Conservation (phyloP, 1,140 invertebrate species). For the Cotesia typhae region DNA sequence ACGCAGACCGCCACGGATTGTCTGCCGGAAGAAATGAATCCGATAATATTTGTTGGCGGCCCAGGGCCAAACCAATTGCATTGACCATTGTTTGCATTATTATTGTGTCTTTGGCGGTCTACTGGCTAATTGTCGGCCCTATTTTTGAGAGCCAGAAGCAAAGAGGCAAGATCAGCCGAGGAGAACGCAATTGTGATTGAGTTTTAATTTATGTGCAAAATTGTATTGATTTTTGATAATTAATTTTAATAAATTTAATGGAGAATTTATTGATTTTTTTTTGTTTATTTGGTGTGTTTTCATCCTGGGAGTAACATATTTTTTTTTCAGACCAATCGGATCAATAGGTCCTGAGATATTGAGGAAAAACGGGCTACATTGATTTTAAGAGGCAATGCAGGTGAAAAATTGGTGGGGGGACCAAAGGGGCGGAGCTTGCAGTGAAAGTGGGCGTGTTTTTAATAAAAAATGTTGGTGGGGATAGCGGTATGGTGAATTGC, state of each 20-base stretch:
- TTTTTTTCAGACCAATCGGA: too few relatives aligned
- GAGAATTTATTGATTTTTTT: too few relatives aligned
- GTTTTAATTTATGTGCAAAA: neutral
- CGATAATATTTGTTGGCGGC: slow-evolving; percentile 35
- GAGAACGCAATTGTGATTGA: slow-evolving; percentile 28
- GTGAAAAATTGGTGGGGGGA: too few relatives aligned
- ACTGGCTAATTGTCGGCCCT: slow-evolving; percentile 47
- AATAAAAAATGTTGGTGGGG: too few relatives aligned
- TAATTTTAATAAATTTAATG: neutral
- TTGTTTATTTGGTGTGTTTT: too few relatives aligned
- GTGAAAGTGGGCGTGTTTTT: too few relatives aligned
- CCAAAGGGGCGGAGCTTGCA: too few relatives aligned
- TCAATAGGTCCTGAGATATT: too few relatives aligned
- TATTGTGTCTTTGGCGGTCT: slow-evolving; percentile 43
- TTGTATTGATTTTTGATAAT: neutral
- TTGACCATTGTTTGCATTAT: slow-evolving; percentile 41
- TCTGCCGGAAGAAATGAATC: slow-evolving; percentile 20
- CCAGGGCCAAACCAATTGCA: slow-evolving; percentile 39
- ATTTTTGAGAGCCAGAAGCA: slow-evolving; percentile 41
- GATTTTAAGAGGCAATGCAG: too few relatives aligned
- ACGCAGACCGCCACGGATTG: slow-evolving; percentile 37
- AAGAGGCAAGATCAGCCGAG: neutral
- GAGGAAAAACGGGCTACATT: too few relatives aligned
- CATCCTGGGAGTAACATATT: too few relatives aligned
- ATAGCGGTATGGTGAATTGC: too few relatives aligned